Evolutionary conservation across 2,888 invertebrate species (phyloP).

Genomic region (Protonemura montana): DNA sequence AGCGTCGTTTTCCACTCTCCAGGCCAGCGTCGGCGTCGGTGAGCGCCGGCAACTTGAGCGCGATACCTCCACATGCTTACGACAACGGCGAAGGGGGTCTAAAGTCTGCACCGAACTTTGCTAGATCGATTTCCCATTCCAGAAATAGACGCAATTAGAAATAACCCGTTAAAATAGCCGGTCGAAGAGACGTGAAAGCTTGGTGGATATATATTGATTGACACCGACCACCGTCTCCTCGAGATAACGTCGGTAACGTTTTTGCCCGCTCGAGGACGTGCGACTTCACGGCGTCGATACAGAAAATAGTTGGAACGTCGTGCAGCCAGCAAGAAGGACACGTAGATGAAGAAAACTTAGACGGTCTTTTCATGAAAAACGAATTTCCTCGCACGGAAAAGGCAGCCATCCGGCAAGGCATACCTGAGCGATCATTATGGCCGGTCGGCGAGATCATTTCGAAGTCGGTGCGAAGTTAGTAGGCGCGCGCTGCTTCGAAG

Average conservation of each 20-base stretch:
- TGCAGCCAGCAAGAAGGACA: background rate
- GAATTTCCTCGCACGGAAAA: background rate
- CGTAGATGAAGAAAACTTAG: background rate
- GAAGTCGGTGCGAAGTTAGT: background rate
- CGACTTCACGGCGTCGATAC: background rate
- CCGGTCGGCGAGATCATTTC: background rate
- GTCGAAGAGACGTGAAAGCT: background rate
- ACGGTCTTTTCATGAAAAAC: background rate
- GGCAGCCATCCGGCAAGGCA: background rate
- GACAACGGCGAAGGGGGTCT: background rate
- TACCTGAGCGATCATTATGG: slow-evolving; percentile 12
- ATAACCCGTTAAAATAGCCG: background rate
- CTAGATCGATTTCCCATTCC: slow-evolving; percentile 13
- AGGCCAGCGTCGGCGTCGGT: background rate
- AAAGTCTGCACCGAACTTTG: background rate
- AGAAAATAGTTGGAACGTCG: background rate
- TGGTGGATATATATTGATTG: background rate
- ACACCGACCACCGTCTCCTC: background rate
- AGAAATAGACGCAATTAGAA: background rate
- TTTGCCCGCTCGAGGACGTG: background rate
- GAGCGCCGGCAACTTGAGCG: background rate
- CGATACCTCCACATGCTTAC: background rate
- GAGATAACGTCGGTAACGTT: background rate
- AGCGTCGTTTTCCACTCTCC: background rate
- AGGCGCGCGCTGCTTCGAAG: background rate